A percentile compares a stretch with the other conserved stretches of the same genome.
phyloP scores from a whole-genome alignment of 2,113 vertebrate species.

The Dinomys branickii region DNA sequence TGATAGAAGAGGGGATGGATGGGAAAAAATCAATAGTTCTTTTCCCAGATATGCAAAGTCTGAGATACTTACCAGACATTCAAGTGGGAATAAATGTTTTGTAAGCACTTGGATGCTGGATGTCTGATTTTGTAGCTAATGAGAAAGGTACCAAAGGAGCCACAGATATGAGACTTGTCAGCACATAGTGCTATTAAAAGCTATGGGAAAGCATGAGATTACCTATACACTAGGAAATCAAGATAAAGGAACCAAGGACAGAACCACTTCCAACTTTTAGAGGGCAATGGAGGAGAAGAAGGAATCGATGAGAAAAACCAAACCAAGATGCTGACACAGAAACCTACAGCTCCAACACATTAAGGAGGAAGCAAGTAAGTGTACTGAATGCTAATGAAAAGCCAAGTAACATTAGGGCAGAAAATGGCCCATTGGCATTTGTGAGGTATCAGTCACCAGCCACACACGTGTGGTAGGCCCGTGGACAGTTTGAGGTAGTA shows the following conservation, averaged over 20 bases:
- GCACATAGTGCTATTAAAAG: constrained; percentile 48
- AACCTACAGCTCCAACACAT: not conserved
- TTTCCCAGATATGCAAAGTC: not conserved
- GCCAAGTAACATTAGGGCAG: not conserved
- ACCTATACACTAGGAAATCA: not conserved
- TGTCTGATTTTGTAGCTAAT: not conserved
- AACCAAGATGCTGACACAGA: not conserved
- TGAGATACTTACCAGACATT: not conserved
- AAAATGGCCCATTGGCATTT: not conserved
- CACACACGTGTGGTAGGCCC: not conserved
- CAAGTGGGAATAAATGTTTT: constrained; percentile 18
- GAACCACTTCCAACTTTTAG: constrained; percentile 3
- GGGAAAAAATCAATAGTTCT: constrained; percentile 49
- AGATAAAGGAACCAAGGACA: constrained; percentile 14
- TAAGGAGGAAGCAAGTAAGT: not conserved
- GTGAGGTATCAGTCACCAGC: not conserved
- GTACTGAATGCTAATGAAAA: not conserved
- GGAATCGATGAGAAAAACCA: not conserved
- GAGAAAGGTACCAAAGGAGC: not conserved
- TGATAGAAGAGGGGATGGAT: not conserved
- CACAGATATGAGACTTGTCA: constrained; percentile 19
- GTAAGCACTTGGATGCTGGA: constrained; percentile 11
- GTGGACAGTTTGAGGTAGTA: not conserved
- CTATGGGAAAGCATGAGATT: not conserved
- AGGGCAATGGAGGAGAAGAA: constrained; percentile 42